phyloP scores from a whole-genome alignment of 1,140 invertebrate genomes.

The Dendrolimus punctatus region DNA sequence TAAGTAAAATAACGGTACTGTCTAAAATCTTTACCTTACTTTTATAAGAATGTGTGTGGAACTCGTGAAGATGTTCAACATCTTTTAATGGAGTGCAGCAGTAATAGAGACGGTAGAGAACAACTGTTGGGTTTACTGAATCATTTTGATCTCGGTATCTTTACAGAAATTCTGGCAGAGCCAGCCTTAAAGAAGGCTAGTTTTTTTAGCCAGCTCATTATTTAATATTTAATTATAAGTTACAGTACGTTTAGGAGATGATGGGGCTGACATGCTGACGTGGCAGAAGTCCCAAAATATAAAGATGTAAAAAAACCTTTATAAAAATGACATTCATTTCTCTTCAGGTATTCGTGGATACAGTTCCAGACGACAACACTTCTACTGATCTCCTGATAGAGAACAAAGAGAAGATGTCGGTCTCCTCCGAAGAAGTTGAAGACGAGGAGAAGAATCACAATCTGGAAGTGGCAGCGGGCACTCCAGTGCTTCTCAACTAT shows the following conservation, averaged over 20 bases:
- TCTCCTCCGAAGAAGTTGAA: conserved; percentile 23
- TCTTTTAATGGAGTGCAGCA: too few relatives aligned
- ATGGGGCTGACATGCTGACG: conserved; percentile 6
- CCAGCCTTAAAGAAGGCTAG: too few relatives aligned
- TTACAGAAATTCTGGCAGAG: too few relatives aligned
- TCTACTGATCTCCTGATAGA: conserved; percentile 47
- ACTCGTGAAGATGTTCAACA: too few relatives aligned
- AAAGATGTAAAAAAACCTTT: conserved; percentile 26
- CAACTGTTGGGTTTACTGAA: too few relatives aligned
- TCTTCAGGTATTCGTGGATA: conserved; percentile 44
- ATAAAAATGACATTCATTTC: neutral
- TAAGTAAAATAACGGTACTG: too few relatives aligned
- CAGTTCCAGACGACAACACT: conserved; percentile 35
- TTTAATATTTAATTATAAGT: too few relatives aligned
- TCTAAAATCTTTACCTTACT: too few relatives aligned
- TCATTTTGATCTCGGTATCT: too few relatives aligned
- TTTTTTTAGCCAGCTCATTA: too few relatives aligned
- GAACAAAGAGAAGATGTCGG: conserved; percentile 29
- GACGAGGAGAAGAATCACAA: conserved; percentile 23
- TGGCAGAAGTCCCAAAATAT: conserved; percentile 1
- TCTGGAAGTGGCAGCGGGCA: conserved; percentile 53
- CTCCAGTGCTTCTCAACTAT: conserved; percentile 49
- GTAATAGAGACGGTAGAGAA: too few relatives aligned
- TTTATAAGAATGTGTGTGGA: neutral
- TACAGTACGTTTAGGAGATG: too few relatives aligned